A percentile compares a stretch with the other conserved stretches of the same genome.
These are phyloP conservation scores for Athrips mouffetella DNA, from an alignment of 2,888 invertebrate genomes.

Conservation along the genomic window DNA sequence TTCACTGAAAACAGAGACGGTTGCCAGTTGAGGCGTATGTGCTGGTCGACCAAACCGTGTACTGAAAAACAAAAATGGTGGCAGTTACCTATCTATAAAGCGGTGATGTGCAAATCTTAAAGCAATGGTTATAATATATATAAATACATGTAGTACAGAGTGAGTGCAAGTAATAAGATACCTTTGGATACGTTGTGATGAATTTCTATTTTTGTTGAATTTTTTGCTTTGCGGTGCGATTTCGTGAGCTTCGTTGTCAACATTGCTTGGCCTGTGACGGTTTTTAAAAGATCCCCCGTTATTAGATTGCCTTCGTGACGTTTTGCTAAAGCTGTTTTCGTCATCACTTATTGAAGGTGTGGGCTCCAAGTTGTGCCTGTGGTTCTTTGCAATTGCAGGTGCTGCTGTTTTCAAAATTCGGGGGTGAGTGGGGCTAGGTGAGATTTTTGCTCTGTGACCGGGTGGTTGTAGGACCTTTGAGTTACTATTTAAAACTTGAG, in stretches of 20 bases:
- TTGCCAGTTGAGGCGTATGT: slow-evolving; percentile 79
- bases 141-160: neutral
- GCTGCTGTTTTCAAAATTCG: slow-evolving; percentile 88
- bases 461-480: slow-evolving; percentile 79
- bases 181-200: slow-evolving; percentile 64
- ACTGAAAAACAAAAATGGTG: slow-evolving; percentile 58
- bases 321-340: slow-evolving; percentile 77
- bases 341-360: slow-evolving; percentile 81
- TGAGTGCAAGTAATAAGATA: slow-evolving; percentile 29
- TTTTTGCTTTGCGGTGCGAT: slow-evolving; percentile 59
- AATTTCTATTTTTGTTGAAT: slow-evolving; percentile 66
- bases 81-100: slow-evolving; percentile 11
- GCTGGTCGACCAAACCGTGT: slow-evolving; percentile 66
- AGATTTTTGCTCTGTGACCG: slow-evolving; percentile 80
- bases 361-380: slow-evolving; percentile 81
- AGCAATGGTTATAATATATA: slow-evolving; percentile 4
- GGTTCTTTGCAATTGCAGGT: slow-evolving; percentile 76
- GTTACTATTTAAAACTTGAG: slow-evolving; percentile 90
- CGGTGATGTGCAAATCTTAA: slow-evolving; percentile 8
- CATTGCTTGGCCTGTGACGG: slow-evolving; percentile 65
- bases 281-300: slow-evolving; percentile 78
- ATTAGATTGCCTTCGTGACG: slow-evolving; percentile 72
- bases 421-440: slow-evolving; percentile 79
- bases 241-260: slow-evolving; percentile 60
- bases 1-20: slow-evolving; percentile 83